These are phyloP conservation scores for Syndactyla subalaris DNA, from an alignment of 2,797 vertebrate genomes.

Conservation along the genomic window DNA sequence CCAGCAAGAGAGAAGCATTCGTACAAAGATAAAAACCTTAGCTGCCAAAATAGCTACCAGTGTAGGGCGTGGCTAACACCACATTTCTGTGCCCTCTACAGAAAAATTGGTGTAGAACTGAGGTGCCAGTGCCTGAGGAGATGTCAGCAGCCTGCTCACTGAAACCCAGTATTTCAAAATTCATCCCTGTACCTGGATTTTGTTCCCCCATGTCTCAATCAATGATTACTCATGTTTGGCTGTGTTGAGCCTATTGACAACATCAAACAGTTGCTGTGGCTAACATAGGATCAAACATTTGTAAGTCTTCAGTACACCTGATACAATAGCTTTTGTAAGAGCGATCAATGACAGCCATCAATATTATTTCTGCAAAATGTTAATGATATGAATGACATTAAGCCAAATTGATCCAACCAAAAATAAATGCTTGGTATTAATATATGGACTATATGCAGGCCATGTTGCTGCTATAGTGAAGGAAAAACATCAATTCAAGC, in stretches of 20 bases:
- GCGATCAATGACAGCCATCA: conserved; percentile 82
- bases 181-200: not conserved
- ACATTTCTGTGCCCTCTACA: not conserved
- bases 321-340: conserved; percentile 31
- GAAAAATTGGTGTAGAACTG: not conserved
- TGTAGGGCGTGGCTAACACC: not conserved
- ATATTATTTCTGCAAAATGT: conserved; percentile 82
- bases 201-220: not conserved
- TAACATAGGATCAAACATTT: not conserved
- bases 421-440: conserved; percentile 71
- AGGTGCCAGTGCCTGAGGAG: not conserved
- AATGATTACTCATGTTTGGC: not conserved
- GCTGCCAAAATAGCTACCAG: not conserved
- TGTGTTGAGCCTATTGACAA: not conserved
- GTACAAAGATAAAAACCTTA: not conserved
- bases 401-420: conserved; percentile 76
- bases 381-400: conserved; percentile 86
- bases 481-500: conserved; percentile 17
- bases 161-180: not conserved
- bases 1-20: not conserved
- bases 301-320: not conserved
- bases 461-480: not conserved
- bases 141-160: not conserved
- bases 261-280: not conserved
- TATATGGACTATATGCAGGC: not conserved